Evolutionary conservation across 2,113 vertebrate species (phyloP), one percentile per base, ranked within the genome.

Genomic region (Callipepla californica): DNA sequence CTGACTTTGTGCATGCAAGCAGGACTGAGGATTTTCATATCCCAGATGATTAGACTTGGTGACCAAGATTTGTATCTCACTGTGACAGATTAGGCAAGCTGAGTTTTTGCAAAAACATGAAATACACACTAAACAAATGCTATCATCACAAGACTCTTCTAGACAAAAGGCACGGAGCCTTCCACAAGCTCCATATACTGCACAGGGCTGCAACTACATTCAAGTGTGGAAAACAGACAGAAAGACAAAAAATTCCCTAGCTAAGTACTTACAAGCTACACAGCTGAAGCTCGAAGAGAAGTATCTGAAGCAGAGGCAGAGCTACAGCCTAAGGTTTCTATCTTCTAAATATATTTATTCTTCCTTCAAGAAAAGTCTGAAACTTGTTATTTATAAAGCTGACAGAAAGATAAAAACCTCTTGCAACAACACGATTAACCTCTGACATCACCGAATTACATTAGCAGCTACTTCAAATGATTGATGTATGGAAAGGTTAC

Each of bases 1-100:
- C 59, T 61, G 16, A 8, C 23, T 18, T 32, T 0, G 0, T 14
- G 32, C 69, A 48, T 6, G 7, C 15, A 0, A 21, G 13, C 0
- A 11, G 61, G 53, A 55, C 25, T 11, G 12, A n/a, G 17, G 34
- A 34, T 40, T 38, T 16, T 34, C 3, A 3, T 9, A 21, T 11
- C 34, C 6, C 1, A 8, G 25, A 62, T 13, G 25, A 40, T 9
- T 25, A 15, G 23, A 13, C 55, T 4, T 5, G 7, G 34, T 6
- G 30, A 42, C 9, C 2, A 40, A 42, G 30, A 32, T 28, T 20
- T 2, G 1, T 2, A 45, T 8, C 15, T 59, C 44, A 73, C 18
- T 13, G n/a, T 2, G 5, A 21, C 11, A 18, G 36, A 21, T 15
- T 18, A 17, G 51, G 14, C 11, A 48, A 65, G 17, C 10, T n/a